A percentile compares a stretch with the other conserved stretches of the same genome.
Evolutionary conservation across 2,113 vertebrate genomes (phyloP).

Genomic region (Mus pahari): DNA sequence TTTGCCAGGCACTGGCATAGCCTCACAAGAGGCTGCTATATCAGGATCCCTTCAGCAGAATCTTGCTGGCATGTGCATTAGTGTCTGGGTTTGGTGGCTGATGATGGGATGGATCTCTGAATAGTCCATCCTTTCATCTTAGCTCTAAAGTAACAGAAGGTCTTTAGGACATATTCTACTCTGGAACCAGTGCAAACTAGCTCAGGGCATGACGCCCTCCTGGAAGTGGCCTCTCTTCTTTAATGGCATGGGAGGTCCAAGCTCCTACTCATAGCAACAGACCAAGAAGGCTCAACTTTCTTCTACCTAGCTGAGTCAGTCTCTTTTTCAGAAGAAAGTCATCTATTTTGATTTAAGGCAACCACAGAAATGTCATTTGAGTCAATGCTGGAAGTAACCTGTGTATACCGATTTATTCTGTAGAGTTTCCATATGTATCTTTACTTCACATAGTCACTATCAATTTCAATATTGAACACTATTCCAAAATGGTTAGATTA

Average conservation of each 20-base stretch:
- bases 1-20: too few species aligned
- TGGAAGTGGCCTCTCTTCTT: not conserved
- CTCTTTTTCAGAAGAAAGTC: not conserved
- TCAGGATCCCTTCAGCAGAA: too few species aligned
- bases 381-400: not conserved
- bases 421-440: not conserved
- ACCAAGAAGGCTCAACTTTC: not conserved
- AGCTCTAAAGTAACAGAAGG: conserved; percentile 23
- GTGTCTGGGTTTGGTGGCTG: too few species aligned
- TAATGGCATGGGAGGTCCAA: not conserved
- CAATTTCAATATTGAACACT: not conserved
- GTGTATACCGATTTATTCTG: not conserved
- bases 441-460: not conserved
- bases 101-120: too few species aligned
- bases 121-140: too few species aligned
- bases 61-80: too few species aligned
- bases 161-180: conserved; percentile 10
- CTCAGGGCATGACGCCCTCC: not conserved
- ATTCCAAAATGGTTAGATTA: not conserved
- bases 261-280: not conserved
- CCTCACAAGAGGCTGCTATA: too few species aligned
- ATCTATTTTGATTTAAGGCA: not conserved
- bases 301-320: not conserved
- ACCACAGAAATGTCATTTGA: not conserved
- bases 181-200: conserved; percentile 6